These are phyloP conservation scores for Procavia capensis DNA, from an alignment of 2,113 vertebrate species.

Conservation along the genomic window DNA sequence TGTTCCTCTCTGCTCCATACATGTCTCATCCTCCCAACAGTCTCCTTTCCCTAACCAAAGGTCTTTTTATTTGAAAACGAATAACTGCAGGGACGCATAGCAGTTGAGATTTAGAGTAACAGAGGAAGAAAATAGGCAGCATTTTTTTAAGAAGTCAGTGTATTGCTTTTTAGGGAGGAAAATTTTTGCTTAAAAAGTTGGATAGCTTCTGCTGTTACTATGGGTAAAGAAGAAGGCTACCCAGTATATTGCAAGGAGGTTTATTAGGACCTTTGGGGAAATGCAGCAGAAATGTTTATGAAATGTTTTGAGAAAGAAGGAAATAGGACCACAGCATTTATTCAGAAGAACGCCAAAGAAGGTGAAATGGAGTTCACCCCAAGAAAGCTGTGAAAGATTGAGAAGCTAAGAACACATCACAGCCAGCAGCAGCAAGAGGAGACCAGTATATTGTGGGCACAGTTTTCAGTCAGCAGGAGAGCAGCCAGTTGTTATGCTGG, in stretches of 20 bases:
- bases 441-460: background rate
- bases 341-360: slow-evolving; percentile 35
- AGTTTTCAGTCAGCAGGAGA: background rate
- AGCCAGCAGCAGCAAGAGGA: background rate
- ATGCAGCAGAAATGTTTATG: background rate
- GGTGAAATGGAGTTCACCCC: slow-evolving; percentile 49
- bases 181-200: slow-evolving; percentile 44
- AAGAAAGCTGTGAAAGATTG: slow-evolving; percentile 19
- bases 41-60: too few relatives aligned
- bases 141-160: slow-evolving; percentile 48
- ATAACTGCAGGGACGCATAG: slow-evolving; percentile 28
- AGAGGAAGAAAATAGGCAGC: background rate
- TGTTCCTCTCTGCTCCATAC: too few relatives aligned
- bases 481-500: background rate
- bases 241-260: background rate
- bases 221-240: background rate
- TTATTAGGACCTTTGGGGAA: slow-evolving; percentile 48
- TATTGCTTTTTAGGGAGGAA: slow-evolving; percentile 57
- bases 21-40: too few relatives aligned
- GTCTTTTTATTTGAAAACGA: slow-evolving; percentile 69
- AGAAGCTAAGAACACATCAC: background rate
- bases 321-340: slow-evolving; percentile 34
- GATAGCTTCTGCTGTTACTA: background rate
- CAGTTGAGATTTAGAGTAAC: slow-evolving; percentile 29
- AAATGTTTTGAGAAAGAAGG: slow-evolving; percentile 50